Evolutionary conservation across 2,113 vertebrate species (phyloP).

Genomic region (Rhea pennata): DNA sequence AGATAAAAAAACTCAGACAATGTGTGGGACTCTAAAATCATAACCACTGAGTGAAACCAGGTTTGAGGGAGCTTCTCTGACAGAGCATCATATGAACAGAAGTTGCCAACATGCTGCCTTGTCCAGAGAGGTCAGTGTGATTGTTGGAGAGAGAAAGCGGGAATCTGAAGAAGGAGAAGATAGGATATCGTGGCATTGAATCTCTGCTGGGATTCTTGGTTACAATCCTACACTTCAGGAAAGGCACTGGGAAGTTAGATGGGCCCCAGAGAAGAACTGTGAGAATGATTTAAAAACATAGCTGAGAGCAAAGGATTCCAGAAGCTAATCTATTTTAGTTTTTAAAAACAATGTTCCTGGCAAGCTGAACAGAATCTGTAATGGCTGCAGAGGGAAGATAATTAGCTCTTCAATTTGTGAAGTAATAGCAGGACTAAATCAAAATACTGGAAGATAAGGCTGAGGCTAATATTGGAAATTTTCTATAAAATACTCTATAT

Average conservation of each 20-base stretch:
- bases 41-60: not conserved
- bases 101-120: not conserved
- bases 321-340: constrained; percentile 12
- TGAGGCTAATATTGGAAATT: constrained; percentile 5
- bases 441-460: not conserved
- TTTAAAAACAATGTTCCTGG: constrained; percentile 1
- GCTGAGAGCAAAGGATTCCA: not conserved
- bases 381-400: not conserved
- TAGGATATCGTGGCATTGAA: not conserved
- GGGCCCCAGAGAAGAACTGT: not conserved
- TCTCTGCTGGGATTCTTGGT: not conserved
- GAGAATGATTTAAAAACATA: not conserved
- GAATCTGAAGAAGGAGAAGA: not conserved
- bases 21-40: not conserved
- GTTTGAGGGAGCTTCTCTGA: not conserved
- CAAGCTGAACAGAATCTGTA: constrained; percentile 5
- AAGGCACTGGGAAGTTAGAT: not conserved
- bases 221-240: not conserved
- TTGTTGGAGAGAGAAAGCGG: not conserved
- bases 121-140: not conserved
- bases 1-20: not conserved
- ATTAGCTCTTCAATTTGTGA: constrained; percentile 35
- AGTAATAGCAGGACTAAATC: constrained; percentile 3
- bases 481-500: not conserved
- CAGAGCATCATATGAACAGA: not conserved